Conservation (phyloP, 1,140 invertebrate species). For the Ips nitidus region DNA sequence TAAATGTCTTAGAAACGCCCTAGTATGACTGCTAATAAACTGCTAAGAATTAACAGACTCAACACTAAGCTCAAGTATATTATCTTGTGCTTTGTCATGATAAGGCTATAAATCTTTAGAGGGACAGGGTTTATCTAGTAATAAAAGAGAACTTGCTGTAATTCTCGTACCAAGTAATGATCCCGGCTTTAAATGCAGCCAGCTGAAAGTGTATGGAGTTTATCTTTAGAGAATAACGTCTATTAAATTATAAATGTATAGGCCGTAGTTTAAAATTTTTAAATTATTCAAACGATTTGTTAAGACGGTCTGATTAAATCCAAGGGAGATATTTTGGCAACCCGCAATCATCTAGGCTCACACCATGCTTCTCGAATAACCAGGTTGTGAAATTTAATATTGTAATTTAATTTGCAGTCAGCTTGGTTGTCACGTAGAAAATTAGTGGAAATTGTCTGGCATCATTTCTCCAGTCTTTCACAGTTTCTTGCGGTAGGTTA, state of each 20-base stretch:
- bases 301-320: no score
- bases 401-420: conserved; percentile 6
- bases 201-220: no score
- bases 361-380: background rate
- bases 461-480: conserved; percentile 6
- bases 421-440: conserved; percentile 5
- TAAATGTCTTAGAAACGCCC: background rate
- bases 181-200: no score
- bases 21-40: background rate
- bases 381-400: conserved; percentile 5
- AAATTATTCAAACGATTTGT: no score
- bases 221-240: no score
- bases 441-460: conserved; percentile 14
- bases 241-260: no score
- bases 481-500: conserved; percentile 11
- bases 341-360: background rate
- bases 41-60: conserved; percentile 4
- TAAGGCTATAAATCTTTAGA: background rate
- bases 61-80: conserved; percentile 3
- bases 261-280: no score
- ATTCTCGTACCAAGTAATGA: background rate
- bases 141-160: conserved; percentile 3
- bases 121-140: conserved; percentile 5
- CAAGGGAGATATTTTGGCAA: background rate
- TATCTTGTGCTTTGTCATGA: conserved; percentile 6